A percentile compares a stretch with the other conserved stretches of the same genome.
These are phyloP conservation scores for Monodelphis domestica DNA, from an alignment of 2,797 vertebrate genomes.

Conservation along the genomic window DNA sequence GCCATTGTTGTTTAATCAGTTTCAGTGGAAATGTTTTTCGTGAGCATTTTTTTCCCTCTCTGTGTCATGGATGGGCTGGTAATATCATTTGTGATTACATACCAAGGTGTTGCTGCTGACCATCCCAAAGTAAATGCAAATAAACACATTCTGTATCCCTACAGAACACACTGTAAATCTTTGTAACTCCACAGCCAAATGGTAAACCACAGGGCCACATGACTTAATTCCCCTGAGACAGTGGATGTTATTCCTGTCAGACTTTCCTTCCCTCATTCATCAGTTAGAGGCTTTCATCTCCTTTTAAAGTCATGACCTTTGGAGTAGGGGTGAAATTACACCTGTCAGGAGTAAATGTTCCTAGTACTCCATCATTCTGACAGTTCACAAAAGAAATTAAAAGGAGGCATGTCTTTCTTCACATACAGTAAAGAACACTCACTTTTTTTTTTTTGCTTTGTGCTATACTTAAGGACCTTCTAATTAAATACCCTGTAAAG, in stretches of 20 bases:
- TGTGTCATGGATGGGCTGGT: neutral
- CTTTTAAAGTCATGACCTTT: slow-evolving; percentile 75
- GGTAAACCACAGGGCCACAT: slow-evolving; percentile 62
- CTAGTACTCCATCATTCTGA: slow-evolving; percentile 64
- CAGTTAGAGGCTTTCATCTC: slow-evolving; percentile 77
- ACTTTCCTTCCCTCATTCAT: slow-evolving; percentile 61
- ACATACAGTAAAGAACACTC: neutral
- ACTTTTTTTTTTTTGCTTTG: neutral
- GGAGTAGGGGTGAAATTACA: slow-evolving; percentile 80
- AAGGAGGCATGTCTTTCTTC: neutral
- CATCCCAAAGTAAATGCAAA: slow-evolving; percentile 59
- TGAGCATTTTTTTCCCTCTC: slow-evolving; percentile 41
- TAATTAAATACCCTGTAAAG: neutral
- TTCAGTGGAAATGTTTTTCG: slow-evolving; percentile 20
- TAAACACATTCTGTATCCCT: slow-evolving; percentile 24
- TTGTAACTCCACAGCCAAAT: slow-evolving; percentile 57
- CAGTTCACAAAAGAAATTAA: slow-evolving; percentile 67
- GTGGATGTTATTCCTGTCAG: slow-evolving; percentile 23
- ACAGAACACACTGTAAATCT: slow-evolving; percentile 72
- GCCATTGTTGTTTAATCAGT: slow-evolving; percentile 29
- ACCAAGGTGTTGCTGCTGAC: slow-evolving; percentile 30
- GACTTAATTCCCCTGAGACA: slow-evolving; percentile 54
- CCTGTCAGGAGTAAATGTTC: slow-evolving; percentile 73
- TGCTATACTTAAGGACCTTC: slow-evolving; percentile 17
- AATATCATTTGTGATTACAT: slow-evolving; percentile 29